Evolutionary conservation across 2,797 vertebrate species (phyloP), one percentile per base, ranked within the genome.

Genomic region (Catostomus latipinnis): DNA sequence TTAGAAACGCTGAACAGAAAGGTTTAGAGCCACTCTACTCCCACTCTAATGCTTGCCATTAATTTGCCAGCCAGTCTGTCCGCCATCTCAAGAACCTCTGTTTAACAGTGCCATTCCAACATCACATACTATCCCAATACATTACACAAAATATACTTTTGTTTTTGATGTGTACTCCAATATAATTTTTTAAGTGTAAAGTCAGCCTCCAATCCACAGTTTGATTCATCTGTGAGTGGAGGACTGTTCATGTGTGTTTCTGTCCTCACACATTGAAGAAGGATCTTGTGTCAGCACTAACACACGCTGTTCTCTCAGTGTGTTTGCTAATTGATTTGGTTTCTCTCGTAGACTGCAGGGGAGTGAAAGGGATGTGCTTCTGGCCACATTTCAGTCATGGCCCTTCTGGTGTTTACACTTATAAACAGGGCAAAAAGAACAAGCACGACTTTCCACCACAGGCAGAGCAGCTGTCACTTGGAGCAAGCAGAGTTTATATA

Each of bases 341-440:
- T 84, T 84, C 71, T 74, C 52, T 75, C 50, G 66, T 68, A 72
- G 76, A 83, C 82, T 70, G 83, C 82, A 58, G 84, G 88, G 74
- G 87, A 84, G 76, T 63, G 74, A 70, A 49, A 72, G 83, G 10
- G 57, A 81, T 81, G 81, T 74, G 85, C 80, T 80, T 82, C 90
- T 92, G 90, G 91, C 89, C 80, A 67, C 11, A 22, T 77, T 72
- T 84, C 81, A 76, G 34, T 84, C 57, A 48, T 83, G 79, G 71
- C 78, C 92, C 92, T 88, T 93, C 90, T 93, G 92, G 90, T 93
- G 92, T 93, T 93, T 92, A 91, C 90, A 81, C 87, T 88, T 80
- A 82, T 58, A 84, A 89, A 87, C 60, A 71, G 86, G 70, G 74
- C 76, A 74, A 70, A 80, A 61, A 84, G 74, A 84, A 81, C 62